Base-by-base conservation (phyloP, 1,140 invertebrate genomes). In the Drosophila mauritiana region DNA sequence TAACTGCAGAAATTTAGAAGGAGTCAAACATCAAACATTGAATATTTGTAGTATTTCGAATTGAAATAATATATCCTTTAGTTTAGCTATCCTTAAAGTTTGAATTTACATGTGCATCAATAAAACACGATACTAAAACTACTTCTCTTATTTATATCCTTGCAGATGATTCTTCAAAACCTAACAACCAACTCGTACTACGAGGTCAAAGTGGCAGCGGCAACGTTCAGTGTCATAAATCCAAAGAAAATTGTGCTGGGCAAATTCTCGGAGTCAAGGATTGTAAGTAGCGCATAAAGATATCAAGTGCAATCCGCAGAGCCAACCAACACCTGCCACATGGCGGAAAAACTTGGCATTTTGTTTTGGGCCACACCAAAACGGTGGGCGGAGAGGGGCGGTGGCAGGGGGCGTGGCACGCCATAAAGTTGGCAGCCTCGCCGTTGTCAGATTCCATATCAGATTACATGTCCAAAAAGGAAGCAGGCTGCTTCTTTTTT, bases 111-210 rank as follows among this genome's bases (percentile, higher is more conserved):
- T 31, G 1, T 31, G 8, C 31, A 31, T 10, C 10, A 10, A 27
- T 11, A 37, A 34, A 37, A 43, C 3, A 4, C 17, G 15, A 10
- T 43, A 11, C 17, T 43, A 45, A 45, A 8, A 11, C 15, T 42
- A 42, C 8, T 10, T 42, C 2, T 20, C 4, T 10, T 27, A 34
- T 36, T 22, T 31, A 31, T 22, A 40, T 49, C 59, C 52, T 93
- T 94, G 31, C 93, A 97, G 96, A 95, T 95, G 91, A 93, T 94
- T 40, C 94, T 97, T 69, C 94, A 94, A 57, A 97, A 97, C 91
- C 93, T 97, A 56, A 96, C 96, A 51, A 94, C 95, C 68, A 95
- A 96, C 91, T 94, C 94, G 1, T 93, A 95, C 88, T 97, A 97
- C 91, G 95, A 96, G 92, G 94, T 97, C 22, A 94, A 95, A 92